These are phyloP conservation scores for Abscondita cerata DNA, from an alignment of 2,888 invertebrate genomes.

Conservation along the genomic window DNA sequence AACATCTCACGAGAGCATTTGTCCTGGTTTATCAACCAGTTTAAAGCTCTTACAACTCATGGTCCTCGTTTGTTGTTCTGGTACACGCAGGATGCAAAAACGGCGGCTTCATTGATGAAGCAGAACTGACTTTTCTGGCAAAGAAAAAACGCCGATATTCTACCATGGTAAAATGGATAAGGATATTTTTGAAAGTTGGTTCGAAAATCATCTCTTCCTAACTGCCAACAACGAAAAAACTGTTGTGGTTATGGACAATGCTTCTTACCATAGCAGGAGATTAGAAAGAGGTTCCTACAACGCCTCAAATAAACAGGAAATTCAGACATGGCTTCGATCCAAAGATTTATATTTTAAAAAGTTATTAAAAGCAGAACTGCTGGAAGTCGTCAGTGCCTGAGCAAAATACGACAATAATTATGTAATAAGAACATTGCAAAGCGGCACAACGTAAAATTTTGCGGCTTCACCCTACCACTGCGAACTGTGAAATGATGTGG, in stretches of 20 bases:
- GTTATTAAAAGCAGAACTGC: not conserved
- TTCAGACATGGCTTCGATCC: not conserved
- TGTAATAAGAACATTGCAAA: not conserved
- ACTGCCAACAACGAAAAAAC: slow-evolving; percentile 1
- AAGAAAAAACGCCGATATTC: not conserved
- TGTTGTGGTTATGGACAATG: not conserved
- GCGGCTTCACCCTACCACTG: not conserved
- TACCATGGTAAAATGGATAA: not conserved
- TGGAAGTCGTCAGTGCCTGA: not conserved
- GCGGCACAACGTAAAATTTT: not conserved
- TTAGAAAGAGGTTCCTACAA: not conserved
- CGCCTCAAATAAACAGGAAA: not conserved
- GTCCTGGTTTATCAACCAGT: too few relatives aligned
- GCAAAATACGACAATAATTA: not conserved
- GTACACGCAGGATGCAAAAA: too few relatives aligned
- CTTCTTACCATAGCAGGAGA: not conserved
- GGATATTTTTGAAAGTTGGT: not conserved
- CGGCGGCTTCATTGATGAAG: too few relatives aligned
- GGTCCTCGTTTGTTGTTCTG: too few relatives aligned
- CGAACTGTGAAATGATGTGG: not conserved
- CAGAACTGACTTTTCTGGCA: too few relatives aligned
- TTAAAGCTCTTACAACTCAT: too few relatives aligned
- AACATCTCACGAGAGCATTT: too few relatives aligned
- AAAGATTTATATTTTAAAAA: not conserved
- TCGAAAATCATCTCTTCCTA: not conserved